Evolutionary conservation across 1,140 invertebrate genomes (phyloP), one percentile per base, ranked within the genome.

Genomic region (Diploscapter pachys): DNA sequence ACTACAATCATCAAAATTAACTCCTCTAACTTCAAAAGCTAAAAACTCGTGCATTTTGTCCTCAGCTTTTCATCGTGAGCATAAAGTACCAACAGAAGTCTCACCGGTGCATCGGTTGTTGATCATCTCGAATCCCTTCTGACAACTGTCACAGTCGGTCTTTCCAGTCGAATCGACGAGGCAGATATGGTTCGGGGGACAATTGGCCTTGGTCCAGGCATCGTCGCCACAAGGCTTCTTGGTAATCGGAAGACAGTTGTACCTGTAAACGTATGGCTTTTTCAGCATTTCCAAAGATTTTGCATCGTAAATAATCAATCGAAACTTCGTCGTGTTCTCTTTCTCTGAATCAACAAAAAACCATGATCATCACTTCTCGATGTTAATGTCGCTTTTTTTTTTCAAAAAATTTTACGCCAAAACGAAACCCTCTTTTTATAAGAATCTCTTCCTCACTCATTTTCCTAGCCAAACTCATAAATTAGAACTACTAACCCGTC

Each of bases 161-260:
- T 69, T 61, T 9, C 80, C 81, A n/a, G 74, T 48, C 11, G 9
- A 61, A 70, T 82, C 80, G 13, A 81, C 77, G 51, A 81, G 55
- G 62, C 81, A 82, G 11, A 82, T 11, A 62, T 83, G 80, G 72
- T 81, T 80, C 56, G 68, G 72, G n/a, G 77, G 77, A 63, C 81
- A 83, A 52, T 69, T 77, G n/a, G 81, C 76, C 48, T 51, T 50
- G 9, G 31, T 71, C 81, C 63, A 73, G 79, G 83, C 81, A 31
- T 77, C 65, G 13, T 72, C 72, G 50, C 57, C 78, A 56, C 81
- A 82, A 4, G 59, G 65, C 9, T 81, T 71, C 52, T 80, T 80
- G 4, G 55, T 73, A 55, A 80, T 56, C 5, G 68, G 73, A n/a
- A 81, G 68, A 54, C 81, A 82, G 11, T 48, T 77, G 69, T 82